These are phyloP conservation scores for Carposina sasakii DNA, from an alignment of 1,140 invertebrate species.

Conservation along the genomic window DNA sequence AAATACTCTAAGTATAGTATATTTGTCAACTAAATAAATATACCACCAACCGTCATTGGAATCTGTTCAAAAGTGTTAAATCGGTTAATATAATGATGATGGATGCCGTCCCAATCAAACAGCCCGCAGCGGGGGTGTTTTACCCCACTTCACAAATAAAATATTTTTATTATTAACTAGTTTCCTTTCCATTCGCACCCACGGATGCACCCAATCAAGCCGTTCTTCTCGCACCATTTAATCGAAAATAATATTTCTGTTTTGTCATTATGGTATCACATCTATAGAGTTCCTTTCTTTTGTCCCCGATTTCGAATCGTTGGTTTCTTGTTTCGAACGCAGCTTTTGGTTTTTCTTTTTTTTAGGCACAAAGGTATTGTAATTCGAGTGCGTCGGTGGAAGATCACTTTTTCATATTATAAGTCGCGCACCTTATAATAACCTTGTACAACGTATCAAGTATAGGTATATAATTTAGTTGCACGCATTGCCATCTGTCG, in stretches of 20 bases:
- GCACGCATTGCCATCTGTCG: conserved; percentile 48
- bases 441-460: neutral
- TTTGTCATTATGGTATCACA: conserved; percentile 71
- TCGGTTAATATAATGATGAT: conserved; percentile 73
- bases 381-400: conserved; percentile 46
- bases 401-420: conserved; percentile 13
- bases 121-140: conserved; percentile 71
- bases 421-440: neutral
- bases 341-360: conserved; percentile 50
- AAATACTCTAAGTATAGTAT: no score
- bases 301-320: conserved; percentile 58
- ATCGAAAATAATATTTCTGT: conserved; percentile 73
- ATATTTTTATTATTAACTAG: conserved; percentile 72
- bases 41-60: conserved; percentile 57
- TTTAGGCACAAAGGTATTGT: conserved; percentile 45
- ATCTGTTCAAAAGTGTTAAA: conserved; percentile 73
- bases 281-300: conserved; percentile 69
- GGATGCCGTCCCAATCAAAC: conserved; percentile 65
- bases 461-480: neutral
- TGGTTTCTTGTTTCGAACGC: conserved; percentile 66
- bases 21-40: no score
- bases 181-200: conserved; percentile 40
- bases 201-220: conserved; percentile 25
- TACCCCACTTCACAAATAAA: conserved; percentile 71
- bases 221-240: conserved; percentile 54